Conservation (phyloP, 2,113 vertebrate species). For the Typhlomys cinereus region DNA sequence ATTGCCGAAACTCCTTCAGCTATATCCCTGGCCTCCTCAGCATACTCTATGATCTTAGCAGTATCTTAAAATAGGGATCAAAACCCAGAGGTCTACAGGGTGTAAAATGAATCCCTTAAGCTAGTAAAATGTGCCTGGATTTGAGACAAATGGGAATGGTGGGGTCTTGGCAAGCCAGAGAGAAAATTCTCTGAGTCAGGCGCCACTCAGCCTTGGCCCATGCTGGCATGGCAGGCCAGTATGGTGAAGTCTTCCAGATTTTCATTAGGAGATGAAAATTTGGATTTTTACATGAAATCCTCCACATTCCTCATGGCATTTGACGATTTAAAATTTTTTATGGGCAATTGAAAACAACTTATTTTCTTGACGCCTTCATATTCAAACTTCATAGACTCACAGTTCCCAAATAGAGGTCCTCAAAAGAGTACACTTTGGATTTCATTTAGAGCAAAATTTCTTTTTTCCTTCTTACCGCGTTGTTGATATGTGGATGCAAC, state of each 20-base stretch:
- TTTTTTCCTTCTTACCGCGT: neutral
- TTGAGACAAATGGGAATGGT: neutral
- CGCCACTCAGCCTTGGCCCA: neutral
- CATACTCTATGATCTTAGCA: neutral
- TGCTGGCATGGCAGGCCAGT: neutral
- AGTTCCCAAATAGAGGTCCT: neutral
- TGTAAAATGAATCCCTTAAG: neutral
- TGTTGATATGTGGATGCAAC: neutral
- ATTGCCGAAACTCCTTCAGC: neutral
- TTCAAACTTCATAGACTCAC: neutral
- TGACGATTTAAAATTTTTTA: conserved; percentile 13
- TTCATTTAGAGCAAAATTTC: neutral
- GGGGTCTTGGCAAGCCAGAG: neutral
- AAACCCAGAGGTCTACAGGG: neutral
- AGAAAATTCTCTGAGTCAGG: neutral
- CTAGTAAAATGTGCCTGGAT: conserved; percentile 32
- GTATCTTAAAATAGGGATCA: neutral
- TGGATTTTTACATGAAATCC: neutral
- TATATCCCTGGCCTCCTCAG: neutral
- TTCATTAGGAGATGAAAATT: conserved; percentile 33
- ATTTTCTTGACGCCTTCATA: neutral
- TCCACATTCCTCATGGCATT: neutral
- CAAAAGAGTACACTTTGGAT: neutral
- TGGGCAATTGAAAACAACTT: neutral
- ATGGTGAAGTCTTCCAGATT: neutral